Evolutionary conservation across 1,140 invertebrate species (phyloP), one percentile per base, ranked within the genome.

Genomic region (Globodera rostochiensis): DNA sequence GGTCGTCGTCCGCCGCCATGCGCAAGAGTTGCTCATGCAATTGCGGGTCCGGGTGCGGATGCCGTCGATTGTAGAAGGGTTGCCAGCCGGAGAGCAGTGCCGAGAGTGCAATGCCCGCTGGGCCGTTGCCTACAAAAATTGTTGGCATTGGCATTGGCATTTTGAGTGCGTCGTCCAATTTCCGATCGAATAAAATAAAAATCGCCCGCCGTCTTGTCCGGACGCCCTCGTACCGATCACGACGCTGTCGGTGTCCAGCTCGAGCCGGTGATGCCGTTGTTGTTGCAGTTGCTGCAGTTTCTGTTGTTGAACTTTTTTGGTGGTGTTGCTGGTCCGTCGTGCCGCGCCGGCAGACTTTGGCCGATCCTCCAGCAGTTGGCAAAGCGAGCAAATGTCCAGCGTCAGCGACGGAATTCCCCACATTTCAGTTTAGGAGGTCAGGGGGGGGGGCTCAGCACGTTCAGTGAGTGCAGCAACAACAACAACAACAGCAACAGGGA

Each of bases 61-160:
- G 57, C 36, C 47, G 60, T 9, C 64, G 21, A 73, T 88, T 80
- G 83, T 88, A 88, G 74, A 81, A 86, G 13, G 87, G 87, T 53
- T 79, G 81, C 84, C 88, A 84, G 8, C 87, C 87, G 49, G 84
- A 85, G 47, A 88, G 83, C 60, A 88, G 87, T 36, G 87, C 80
- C 15, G 87, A 88, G n/a, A 88, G 79, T 1, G 87, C 80, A 60
- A 88, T 80, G n/a, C 87, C 87, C 19, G 87, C 87, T 19, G 87
- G 87, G 9, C 87, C 87, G 80, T 88, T 88, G 46, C 87, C 87
- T 88, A 50, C 25, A 87, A 85, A 75, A 13, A 64, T 69, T 8
- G 67, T 13, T 11, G 7, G 8, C 15, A 13, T 69, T 11, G 7
- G 8, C 15, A 13, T 69, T 45, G 8, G 7, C 19, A 13, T 66